phyloP scores from a whole-genome alignment of 1,140 invertebrate species.

The Megathymus violae region DNA sequence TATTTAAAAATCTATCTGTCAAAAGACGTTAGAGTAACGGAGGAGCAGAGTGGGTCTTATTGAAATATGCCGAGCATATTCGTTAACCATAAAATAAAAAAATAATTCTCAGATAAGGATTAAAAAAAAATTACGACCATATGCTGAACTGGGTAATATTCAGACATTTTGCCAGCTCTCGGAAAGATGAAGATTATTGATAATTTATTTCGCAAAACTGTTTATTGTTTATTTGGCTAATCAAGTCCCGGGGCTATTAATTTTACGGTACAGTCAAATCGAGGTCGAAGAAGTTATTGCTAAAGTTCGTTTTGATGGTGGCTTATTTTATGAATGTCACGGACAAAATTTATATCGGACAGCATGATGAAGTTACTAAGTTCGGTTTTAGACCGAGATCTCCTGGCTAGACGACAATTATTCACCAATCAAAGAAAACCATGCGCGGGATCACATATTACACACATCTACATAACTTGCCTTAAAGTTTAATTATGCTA shows the following conservation, averaged over 20 bases:
- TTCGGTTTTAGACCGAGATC: too few relatives aligned
- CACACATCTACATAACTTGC: too few relatives aligned
- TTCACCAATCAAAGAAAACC: too few relatives aligned
- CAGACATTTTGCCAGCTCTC: not conserved
- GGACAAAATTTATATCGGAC: not conserved
- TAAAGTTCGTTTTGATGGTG: slow-evolving; percentile 26
- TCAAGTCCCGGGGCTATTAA: slow-evolving; percentile 33
- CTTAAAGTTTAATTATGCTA: too few relatives aligned
- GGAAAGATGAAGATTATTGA: not conserved
- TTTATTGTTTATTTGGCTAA: slow-evolving; percentile 28
- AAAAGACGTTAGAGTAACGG: too few relatives aligned
- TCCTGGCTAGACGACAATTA: too few relatives aligned
- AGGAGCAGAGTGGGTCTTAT: too few relatives aligned
- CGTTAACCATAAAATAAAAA: too few relatives aligned
- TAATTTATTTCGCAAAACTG: slow-evolving; percentile 1
- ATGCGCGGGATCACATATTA: too few relatives aligned
- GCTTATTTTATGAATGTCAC: slow-evolving; percentile 19
- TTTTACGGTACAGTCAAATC: slow-evolving; percentile 24
- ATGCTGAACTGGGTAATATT: not conserved
- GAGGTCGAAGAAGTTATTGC: slow-evolving; percentile 28
- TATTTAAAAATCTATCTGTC: too few relatives aligned
- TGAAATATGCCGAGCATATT: too few relatives aligned
- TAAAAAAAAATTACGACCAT: not conserved
- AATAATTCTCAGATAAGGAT: too few relatives aligned
- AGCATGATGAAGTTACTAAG: not conserved